Evolutionary conservation across 2,888 invertebrate species (phyloP).

Genomic region (Troides oblongomaculatus): DNA sequence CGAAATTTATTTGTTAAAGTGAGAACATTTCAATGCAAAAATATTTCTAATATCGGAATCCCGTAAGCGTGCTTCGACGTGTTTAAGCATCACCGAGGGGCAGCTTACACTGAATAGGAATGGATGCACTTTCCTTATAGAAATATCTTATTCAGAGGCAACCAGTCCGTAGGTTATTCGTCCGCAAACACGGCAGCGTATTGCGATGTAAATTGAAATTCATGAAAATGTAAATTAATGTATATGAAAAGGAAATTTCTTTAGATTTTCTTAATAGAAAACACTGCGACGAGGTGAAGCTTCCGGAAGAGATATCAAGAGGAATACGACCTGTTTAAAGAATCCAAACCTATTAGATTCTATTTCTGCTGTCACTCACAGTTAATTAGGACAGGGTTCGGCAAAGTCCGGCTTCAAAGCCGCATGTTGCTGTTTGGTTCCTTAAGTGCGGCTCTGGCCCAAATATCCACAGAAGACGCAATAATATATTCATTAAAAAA

Average conservation of each 20-base stretch:
- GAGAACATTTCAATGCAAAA: constrained; percentile 11
- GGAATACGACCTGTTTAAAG: too few species aligned
- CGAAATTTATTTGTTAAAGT: constrained; percentile 1
- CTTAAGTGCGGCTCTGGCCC: too few species aligned
- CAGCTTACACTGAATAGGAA: constrained; percentile 41
- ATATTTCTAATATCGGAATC: constrained; percentile 23
- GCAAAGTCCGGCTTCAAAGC: too few species aligned
- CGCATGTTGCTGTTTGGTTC: too few species aligned
- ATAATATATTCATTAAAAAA: too few species aligned
- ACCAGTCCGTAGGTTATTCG: constrained; percentile 30
- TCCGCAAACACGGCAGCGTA: constrained; percentile 31
- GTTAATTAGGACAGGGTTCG: too few species aligned
- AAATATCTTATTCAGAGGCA: constrained; percentile 36
- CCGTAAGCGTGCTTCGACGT: constrained; percentile 17
- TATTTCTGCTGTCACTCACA: too few species aligned
- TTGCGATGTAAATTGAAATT: constrained; percentile 20
- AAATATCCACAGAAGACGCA: too few species aligned
- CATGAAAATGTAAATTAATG: neutral
- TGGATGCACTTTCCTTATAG: constrained; percentile 46
- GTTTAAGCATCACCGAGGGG: constrained; percentile 23
- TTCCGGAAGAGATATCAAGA: too few species aligned
- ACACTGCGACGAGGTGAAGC: too few species aligned
- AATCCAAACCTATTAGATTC: too few species aligned
- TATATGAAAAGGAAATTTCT: neutral
- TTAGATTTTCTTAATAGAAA: too few species aligned